Percentiles rank a stretch among this genome's conserved stretches.
phyloP scores from a whole-genome alignment of 2,888 invertebrate species.

The Crioceris asparagi region DNA sequence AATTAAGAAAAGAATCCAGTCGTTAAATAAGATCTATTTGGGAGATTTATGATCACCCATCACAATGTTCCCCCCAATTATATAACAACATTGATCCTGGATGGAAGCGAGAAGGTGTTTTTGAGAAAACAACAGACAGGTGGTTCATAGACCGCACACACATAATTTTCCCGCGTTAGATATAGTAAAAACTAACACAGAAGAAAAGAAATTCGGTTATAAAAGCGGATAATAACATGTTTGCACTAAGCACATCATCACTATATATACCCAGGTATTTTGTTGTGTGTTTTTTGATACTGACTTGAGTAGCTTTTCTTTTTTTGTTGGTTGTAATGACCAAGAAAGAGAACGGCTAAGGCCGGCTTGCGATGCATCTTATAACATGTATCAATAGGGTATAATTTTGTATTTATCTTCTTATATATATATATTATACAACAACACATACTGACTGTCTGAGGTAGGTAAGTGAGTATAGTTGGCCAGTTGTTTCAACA shows the following conservation, averaged over 20 bases:
- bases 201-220: constrained; percentile 18
- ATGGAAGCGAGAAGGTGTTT: constrained; percentile 17
- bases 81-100: constrained; percentile 1
- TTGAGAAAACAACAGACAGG: no score
- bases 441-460: no score
- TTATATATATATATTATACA: no score
- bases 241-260: constrained; percentile 22
- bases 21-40: no score
- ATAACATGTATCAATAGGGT: constrained; percentile 29
- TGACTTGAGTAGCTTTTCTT: no score
- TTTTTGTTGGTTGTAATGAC: constrained; percentile 22
- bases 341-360: constrained; percentile 8
- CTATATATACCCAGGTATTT: background rate
- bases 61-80: constrained; percentile 22
- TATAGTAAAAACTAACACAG: constrained; percentile 16
- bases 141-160: constrained; percentile 17
- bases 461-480: constrained; percentile 34
- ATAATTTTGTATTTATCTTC: constrained; percentile 34
- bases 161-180: constrained; percentile 15
- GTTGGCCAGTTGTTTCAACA: constrained; percentile 21
- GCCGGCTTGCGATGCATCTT: constrained; percentile 23
- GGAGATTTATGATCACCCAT: constrained; percentile 23
- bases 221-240: constrained; percentile 24
- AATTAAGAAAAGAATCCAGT: no score
- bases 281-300: no score